Percentiles rank a stretch among this genome's conserved stretches.
These are phyloP conservation scores for Sebastes umbrosus DNA, from an alignment of 2,797 vertebrate species.

Conservation along the genomic window DNA sequence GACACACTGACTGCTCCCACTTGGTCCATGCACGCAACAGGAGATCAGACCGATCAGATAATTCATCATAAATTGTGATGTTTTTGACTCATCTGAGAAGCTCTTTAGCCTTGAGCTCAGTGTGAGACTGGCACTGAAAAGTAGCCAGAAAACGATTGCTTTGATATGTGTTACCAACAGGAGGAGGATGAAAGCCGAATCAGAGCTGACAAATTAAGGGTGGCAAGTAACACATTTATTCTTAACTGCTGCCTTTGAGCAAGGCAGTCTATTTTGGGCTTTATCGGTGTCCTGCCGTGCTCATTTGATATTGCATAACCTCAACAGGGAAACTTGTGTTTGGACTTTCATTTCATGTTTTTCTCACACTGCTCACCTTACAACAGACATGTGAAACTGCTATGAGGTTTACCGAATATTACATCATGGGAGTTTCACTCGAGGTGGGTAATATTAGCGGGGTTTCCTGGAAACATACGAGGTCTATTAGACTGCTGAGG, in stretches of 20 bases:
- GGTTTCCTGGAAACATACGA: constrained; percentile 54
- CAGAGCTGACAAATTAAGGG: constrained; percentile 58
- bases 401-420: constrained; percentile 32
- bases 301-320: constrained; percentile 36
- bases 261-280: constrained; percentile 56
- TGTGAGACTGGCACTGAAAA: constrained; percentile 49
- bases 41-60: constrained; percentile 49
- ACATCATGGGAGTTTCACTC: constrained; percentile 56
- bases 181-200: constrained; percentile 60
- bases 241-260: constrained; percentile 64
- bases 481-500: constrained; percentile 9
- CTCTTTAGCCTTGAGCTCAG: constrained; percentile 50
- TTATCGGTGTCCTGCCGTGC: constrained; percentile 2
- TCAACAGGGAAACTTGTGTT: constrained; percentile 1
- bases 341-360: constrained; percentile 9
- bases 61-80: constrained; percentile 52
- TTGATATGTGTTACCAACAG: constrained; percentile 56
- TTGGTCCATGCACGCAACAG: constrained; percentile 43
- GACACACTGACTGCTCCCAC: constrained; percentile 53
- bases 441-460: constrained; percentile 19
- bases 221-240: constrained; percentile 70
- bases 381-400: constrained; percentile 34
- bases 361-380: background rate
- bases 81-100: constrained; percentile 58
- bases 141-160: constrained; percentile 54